Base-by-base conservation (phyloP, 2,113 vertebrate genomes). In the Istiophorus platypterus region DNA sequence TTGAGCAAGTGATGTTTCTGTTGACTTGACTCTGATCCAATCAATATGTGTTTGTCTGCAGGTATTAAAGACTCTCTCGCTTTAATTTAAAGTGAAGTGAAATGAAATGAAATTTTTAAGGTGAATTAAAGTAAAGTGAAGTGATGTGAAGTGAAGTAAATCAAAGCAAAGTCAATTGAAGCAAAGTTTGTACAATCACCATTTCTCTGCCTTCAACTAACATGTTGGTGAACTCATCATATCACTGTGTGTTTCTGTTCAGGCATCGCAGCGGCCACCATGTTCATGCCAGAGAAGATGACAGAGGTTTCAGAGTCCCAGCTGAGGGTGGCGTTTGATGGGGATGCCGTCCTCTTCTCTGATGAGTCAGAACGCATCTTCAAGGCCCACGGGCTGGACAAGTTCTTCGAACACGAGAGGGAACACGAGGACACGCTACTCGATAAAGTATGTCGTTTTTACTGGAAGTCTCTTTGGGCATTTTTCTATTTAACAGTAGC, bases 321-420 rank as follows among this genome's bases (percentile, higher is more conserved):
- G 95, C 96, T 99, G 82, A 95, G 97, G 1, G 98, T 99, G 80
- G 98, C 98, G 0, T 99, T 99, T 2, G 98, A 99, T 0, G 98
- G 98, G 0, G 98, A 99, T 0, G 98, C 98, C 0, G 98, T 99
- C 49, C 97, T 99, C 45, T 99, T 99, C 90, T 99, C 98, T 0
- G 98, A 99, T 0, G 98, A 99, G 87, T 99, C 98, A 0, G 98
- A 99, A 85, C 97, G 97, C 82, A 99, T 99, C 6, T 98, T 98
- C 80, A 99, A 99, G 89, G 96, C 97, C 66, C 98, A 99, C 0
- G 98, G 98, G 29, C 94, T 99, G 81, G 98, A 99, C 92, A 97
- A 94, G 89, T 99, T 99, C 95, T 99, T 99, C 0, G 97, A 99
- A 76, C 98, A 99, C 0, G 97, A 99, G 81, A 96, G 93, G 82